Conservation (phyloP, 92 coral and sea anemone species). For the Palythoa heliodiscus region DNA sequence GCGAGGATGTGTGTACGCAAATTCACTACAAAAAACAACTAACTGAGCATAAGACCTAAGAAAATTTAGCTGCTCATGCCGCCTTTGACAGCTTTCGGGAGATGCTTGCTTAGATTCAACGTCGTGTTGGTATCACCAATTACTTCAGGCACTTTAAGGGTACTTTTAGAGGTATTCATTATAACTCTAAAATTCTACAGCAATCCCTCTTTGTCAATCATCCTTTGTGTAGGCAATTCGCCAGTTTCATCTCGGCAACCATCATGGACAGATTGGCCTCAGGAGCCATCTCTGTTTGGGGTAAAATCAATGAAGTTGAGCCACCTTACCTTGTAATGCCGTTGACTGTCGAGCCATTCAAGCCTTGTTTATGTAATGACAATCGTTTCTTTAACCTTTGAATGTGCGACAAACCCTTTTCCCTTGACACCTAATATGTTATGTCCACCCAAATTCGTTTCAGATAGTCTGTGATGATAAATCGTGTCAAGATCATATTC, state of each 20-base stretch:
- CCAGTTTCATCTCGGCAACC: background rate
- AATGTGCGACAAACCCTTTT: conserved; percentile 24
- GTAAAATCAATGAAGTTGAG: background rate
- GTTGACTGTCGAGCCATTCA: conserved; percentile 28
- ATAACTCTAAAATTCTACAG: background rate
- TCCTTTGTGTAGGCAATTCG: background rate
- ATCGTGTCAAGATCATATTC: conserved; percentile 59
- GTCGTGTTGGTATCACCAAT: background rate
- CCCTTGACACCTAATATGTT: conserved; percentile 49
- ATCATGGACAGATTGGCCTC: background rate
- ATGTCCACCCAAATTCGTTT: conserved; percentile 40
- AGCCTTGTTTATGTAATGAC: conserved; percentile 43
- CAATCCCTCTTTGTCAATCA: background rate
- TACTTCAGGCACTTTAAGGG: background rate
- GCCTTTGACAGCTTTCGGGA: no score
- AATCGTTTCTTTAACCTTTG: conserved; percentile 29
- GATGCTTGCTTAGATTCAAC: background rate
- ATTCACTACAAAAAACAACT: no score
- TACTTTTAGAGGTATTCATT: background rate
- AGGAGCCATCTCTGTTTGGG: conserved; percentile 38
- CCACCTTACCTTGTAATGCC: conserved; percentile 40
- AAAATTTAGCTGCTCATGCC: no score
- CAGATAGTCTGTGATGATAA: conserved; percentile 61
- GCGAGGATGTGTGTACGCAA: no score
- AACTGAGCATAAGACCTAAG: no score